Evolutionary conservation across 2,113 vertebrate genomes (phyloP).

Genomic region (Strix aluco): DNA sequence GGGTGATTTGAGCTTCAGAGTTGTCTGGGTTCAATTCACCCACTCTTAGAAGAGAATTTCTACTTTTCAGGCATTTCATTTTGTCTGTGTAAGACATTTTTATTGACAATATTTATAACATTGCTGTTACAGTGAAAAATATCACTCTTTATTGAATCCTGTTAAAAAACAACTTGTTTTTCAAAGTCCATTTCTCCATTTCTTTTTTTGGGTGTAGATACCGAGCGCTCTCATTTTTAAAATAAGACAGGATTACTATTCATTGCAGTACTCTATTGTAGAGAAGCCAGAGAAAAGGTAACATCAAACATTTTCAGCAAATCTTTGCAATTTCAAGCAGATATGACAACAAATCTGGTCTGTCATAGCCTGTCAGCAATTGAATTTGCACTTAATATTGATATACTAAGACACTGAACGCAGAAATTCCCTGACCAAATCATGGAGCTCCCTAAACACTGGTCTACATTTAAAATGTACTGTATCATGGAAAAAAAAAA

Average conservation of each 20-base stretch:
- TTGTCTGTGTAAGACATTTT: neutral
- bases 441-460: constrained; percentile 9
- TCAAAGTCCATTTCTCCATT: neutral
- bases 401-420: constrained; percentile 5
- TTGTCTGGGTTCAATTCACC: neutral
- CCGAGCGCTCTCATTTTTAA: neutral
- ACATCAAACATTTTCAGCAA: constrained; percentile 29
- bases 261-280: neutral
- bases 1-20: neutral
- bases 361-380: constrained; percentile 34
- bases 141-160: neutral
- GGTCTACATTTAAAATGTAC: neutral
- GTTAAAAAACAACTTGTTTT: neutral
- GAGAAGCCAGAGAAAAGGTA: neutral
- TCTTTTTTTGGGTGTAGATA: neutral
- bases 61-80: neutral
- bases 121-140: neutral
- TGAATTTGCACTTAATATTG: constrained; percentile 56
- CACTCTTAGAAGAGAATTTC: neutral
- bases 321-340: neutral
- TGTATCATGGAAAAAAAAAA: neutral
- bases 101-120: neutral
- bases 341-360: constrained; percentile 52
- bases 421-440: constrained; percentile 50
- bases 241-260: neutral